Conservation (phyloP, 1,140 invertebrate genomes). For the Tetramorium parvispinum region DNA sequence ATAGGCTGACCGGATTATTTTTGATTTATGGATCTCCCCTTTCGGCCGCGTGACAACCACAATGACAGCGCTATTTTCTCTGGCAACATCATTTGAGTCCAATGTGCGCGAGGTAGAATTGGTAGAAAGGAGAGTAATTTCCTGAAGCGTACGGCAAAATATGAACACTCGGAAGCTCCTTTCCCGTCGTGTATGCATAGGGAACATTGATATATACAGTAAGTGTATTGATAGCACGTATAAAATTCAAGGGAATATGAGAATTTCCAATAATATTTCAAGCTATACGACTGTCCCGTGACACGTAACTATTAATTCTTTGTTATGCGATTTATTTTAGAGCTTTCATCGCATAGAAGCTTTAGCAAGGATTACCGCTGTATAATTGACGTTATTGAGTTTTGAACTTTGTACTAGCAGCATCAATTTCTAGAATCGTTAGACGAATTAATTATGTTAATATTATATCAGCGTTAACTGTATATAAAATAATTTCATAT, state of each 20-base stretch:
- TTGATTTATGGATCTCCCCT: slow-evolving; percentile 55
- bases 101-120: slow-evolving; percentile 48
- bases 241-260: background rate
- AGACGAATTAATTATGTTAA: slow-evolving; percentile 42
- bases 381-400: slow-evolving; percentile 32
- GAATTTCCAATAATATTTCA: slow-evolving; percentile 37
- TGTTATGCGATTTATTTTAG: background rate
- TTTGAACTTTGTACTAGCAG: slow-evolving; percentile 13
- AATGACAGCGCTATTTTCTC: slow-evolving; percentile 71
- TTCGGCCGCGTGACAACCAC: slow-evolving; percentile 23
- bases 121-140: slow-evolving; percentile 72
- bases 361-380: background rate
- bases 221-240: background rate
- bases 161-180: slow-evolving; percentile 56
- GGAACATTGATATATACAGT: slow-evolving; percentile 29
- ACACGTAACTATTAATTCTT: background rate
- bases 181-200: slow-evolving; percentile 63
- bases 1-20: slow-evolving; percentile 22
- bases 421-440: slow-evolving; percentile 53
- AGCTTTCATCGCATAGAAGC: background rate
- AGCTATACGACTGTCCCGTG: background rate
- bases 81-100: slow-evolving; percentile 46
- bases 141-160: slow-evolving; percentile 64
- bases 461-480: slow-evolving; percentile 14
- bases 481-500: slow-evolving; percentile 39